A percentile compares a stretch with the other conserved stretches of the same genome.
Conservation (phyloP, 2,888 invertebrate species). For the Mythimna impura region DNA sequence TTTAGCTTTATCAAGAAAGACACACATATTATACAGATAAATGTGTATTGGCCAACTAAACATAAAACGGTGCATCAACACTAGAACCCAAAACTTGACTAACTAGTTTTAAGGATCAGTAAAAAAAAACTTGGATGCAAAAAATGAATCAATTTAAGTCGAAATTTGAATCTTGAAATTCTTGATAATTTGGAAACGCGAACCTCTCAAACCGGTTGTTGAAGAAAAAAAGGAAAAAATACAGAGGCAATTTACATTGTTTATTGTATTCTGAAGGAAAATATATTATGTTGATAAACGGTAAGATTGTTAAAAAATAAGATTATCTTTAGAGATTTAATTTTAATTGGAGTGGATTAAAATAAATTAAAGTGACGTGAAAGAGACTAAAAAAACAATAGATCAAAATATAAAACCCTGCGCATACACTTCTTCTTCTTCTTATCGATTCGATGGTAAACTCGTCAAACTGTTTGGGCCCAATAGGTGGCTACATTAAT, state of each 20-base stretch:
- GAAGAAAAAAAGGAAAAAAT: slow-evolving; percentile 13
- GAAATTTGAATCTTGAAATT: slow-evolving; percentile 22
- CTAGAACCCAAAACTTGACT: slow-evolving; percentile 18
- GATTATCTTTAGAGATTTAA: slow-evolving; percentile 15
- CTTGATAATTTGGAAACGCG: slow-evolving; percentile 22
- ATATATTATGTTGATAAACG: slow-evolving; percentile 6
- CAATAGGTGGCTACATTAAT: no score
- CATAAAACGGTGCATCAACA: slow-evolving; percentile 44
- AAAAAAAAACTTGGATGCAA: slow-evolving; percentile 12
- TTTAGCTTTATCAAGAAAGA: background rate
- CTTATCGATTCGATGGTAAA: no score
- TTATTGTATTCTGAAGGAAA: slow-evolving; percentile 26
- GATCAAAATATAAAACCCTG: background rate
- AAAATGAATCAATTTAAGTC: slow-evolving; percentile 32
- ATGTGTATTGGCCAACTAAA: background rate
- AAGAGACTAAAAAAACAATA: background rate
- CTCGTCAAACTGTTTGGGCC: no score
- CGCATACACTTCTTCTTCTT: background rate
- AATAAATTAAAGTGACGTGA: background rate
- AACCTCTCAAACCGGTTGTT: slow-evolving; percentile 17
- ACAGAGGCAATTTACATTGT: slow-evolving; percentile 21
- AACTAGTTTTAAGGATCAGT: slow-evolving; percentile 43
- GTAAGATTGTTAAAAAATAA: background rate
- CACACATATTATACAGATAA: background rate
- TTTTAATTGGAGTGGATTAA: background rate